These are phyloP conservation scores for Listronotus bonariensis DNA, from an alignment of 1,140 invertebrate species.

Conservation along the genomic window DNA sequence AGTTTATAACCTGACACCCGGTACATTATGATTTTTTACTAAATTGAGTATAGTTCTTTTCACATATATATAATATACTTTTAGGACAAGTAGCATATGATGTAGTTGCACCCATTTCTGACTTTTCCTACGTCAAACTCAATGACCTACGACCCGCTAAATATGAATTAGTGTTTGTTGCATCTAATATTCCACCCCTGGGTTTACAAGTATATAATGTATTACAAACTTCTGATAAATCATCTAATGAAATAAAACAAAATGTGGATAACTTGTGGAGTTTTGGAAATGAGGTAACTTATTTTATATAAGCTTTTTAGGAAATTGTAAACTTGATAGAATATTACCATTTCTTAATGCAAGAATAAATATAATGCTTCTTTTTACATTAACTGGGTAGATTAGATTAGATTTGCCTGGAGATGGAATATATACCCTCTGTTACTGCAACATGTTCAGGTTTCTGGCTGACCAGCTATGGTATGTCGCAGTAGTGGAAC, in stretches of 20 bases:
- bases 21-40: too few relatives aligned
- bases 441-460: too few relatives aligned
- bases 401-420: too few relatives aligned
- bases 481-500: too few relatives aligned
- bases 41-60: too few relatives aligned
- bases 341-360: too few relatives aligned
- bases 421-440: too few relatives aligned
- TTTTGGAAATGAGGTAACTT: constrained; percentile 23
- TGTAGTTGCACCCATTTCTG: constrained; percentile 30
- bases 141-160: constrained; percentile 15
- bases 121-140: constrained; percentile 32
- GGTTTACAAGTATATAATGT: constrained; percentile 68
- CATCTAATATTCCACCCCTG: constrained; percentile 65
- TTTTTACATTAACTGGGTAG: too few relatives aligned
- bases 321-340: neutral
- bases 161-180: constrained; percentile 69
- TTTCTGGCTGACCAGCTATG: too few relatives aligned
- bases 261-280: neutral
- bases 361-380: too few relatives aligned
- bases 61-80: neutral
- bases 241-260: constrained; percentile 4
- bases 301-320: neutral
- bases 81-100: constrained; percentile 31
- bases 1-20: too few relatives aligned
- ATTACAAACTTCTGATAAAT: constrained; percentile 22